A percentile compares a stretch with the other conserved stretches of the same genome.
These are phyloP conservation scores for Lepus americanus DNA, from an alignment of 2,113 vertebrate species.

Conservation along the genomic window DNA sequence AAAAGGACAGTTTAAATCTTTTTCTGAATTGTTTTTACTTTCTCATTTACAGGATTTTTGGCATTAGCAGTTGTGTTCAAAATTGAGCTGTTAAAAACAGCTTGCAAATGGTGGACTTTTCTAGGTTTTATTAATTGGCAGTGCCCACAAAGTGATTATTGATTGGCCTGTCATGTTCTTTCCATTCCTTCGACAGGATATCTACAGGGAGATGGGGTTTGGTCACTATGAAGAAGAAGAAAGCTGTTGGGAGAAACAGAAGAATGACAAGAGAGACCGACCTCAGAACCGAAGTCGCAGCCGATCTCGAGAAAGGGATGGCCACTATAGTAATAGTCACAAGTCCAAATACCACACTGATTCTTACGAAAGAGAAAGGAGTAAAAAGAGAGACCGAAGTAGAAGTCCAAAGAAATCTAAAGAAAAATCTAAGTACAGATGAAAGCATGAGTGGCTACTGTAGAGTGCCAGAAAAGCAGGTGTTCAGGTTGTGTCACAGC, in stretches of 20 bases:
- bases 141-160: background rate
- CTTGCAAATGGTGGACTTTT: background rate
- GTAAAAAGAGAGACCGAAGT: conserved; percentile 89
- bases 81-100: background rate
- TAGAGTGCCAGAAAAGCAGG: background rate
- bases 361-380: conserved; percentile 84
- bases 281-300: conserved; percentile 90
- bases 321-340: conserved; percentile 84
- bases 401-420: conserved; percentile 92
- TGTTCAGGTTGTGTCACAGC: conserved; percentile 42
- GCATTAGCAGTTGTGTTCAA: background rate
- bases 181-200: conserved; percentile 81
- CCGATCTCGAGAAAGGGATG: conserved; percentile 86
- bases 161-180: conserved; percentile 37
- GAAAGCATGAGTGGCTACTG: conserved; percentile 63
- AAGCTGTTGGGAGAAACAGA: conserved; percentile 86
- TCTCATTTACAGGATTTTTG: background rate
- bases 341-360: conserved; percentile 83
- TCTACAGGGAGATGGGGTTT: conserved; percentile 81
- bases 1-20: conserved; percentile 45
- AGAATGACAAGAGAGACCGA: conserved; percentile 87
- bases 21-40: conserved; percentile 29
- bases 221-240: conserved; percentile 87
- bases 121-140: conserved; percentile 4
- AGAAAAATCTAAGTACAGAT: conserved; percentile 91